phyloP scores from a whole-genome alignment of 2,888 invertebrate species.

The Metopia argyrocephala region DNA sequence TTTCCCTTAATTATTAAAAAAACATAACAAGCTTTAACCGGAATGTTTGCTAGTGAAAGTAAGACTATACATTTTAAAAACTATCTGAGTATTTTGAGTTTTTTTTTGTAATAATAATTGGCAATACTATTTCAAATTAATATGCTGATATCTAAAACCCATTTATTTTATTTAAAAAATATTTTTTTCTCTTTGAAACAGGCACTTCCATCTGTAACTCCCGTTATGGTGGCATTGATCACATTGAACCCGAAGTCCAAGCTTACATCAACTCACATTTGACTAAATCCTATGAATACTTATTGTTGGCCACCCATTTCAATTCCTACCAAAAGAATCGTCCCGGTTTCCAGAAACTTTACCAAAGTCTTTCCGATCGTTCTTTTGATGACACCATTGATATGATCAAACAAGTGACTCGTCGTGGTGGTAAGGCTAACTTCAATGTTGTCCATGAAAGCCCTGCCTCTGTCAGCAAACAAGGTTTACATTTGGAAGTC shows the following conservation, averaged over 20 bases:
- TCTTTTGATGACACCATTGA: constrained; percentile 87
- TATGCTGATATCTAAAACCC: not conserved
- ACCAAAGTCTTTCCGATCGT: constrained; percentile 85
- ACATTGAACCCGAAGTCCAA: constrained; percentile 71
- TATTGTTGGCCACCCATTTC: constrained; percentile 87
- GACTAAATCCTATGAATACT: constrained; percentile 86
- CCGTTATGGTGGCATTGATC: constrained; percentile 71
- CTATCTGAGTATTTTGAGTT: constrained; percentile 1
- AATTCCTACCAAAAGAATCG: constrained; percentile 88
- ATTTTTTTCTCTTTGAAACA: constrained; percentile 39
- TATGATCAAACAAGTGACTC: constrained; percentile 87
- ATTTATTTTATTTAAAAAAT: not conserved
- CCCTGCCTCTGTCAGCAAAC: constrained; percentile 65
- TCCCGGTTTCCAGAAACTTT: constrained; percentile 86
- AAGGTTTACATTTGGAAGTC: constrained; percentile 68
- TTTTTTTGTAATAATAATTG: constrained; percentile 4
- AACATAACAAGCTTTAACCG: constrained; percentile 71
- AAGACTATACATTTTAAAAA: constrained; percentile 64
- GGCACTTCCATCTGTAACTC: constrained; percentile 69
- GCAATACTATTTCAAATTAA: not conserved
- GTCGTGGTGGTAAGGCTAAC: constrained; percentile 84
- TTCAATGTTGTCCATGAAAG: constrained; percentile 77
- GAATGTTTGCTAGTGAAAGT: constrained; percentile 74
- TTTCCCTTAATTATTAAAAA: constrained; percentile 43
- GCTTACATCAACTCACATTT: constrained; percentile 82